Evolutionary conservation across 1,140 invertebrate genomes (phyloP), one percentile per base, ranked within the genome.

Genomic region (Acromyrmex echinatior): DNA sequence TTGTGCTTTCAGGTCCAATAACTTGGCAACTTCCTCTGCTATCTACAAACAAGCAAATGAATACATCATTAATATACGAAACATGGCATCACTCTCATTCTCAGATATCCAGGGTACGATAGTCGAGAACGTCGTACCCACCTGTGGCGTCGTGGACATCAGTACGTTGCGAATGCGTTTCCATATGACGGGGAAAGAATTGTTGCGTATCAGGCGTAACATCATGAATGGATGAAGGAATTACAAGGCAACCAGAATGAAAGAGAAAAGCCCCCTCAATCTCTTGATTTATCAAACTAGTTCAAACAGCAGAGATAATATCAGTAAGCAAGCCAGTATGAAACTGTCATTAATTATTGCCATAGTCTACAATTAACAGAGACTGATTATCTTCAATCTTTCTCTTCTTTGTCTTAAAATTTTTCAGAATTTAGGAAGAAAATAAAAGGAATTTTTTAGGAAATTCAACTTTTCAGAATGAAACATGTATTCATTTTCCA

Each of bases 1-100:
- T 93, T 97, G 96, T 25, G 97, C 96, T 96, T 99, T 99, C 5
- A 98, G 92, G 71, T 97, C 96, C 76, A 98, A 93, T 31, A 99
- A 95, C 93, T 98, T 98, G 3, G 96, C 95, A 14, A 99, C 98
- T 95, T 99, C 98, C 93, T 98, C 96, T 92, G 96, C 96, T 89
- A 98, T 97, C 98, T 98, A 74, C 3, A 3, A 31, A 63, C 56
- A 88, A n/a, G 5, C 21, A 71, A 80, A 76, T 12, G 0, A 49
- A 28, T 25, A 3, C 31, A 10, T 12, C n/a, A 16, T 78, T 53
- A 51, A 25, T 56, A 25, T 1, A 31, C 4, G 3, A 1, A 62
- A 53, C 28, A 6, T 45, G 9, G 0, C 0, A 7, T 60, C 1
- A 4, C 0, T 84, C 0, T 18, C 21, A 6, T 60, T 60, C 6